Conservation (phyloP, 2,888 invertebrate genomes). For the Drosophila peninsularis region DNA sequence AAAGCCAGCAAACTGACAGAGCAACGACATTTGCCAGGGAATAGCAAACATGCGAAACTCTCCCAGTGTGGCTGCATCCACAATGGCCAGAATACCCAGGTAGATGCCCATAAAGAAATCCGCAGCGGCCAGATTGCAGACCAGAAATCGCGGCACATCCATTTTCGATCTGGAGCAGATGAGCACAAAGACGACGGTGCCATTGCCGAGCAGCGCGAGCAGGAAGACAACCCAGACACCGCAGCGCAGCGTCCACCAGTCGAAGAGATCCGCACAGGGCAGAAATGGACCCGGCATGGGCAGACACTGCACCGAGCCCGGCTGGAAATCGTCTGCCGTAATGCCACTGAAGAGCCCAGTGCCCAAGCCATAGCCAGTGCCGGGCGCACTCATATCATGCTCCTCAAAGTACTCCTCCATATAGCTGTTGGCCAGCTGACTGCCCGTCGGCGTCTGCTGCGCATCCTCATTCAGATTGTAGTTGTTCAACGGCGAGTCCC, state of each 20-base stretch:
- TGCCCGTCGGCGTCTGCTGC: constrained; percentile 50
- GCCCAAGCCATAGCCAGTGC: constrained; percentile 66
- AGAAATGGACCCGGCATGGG: constrained; percentile 96
- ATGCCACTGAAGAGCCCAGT: constrained; percentile 82
- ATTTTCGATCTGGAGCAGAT: constrained; percentile 96
- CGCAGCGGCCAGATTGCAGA: constrained; percentile 97
- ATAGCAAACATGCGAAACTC: constrained; percentile 98
- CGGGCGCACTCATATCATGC: constrained; percentile 79
- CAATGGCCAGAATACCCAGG: constrained; percentile 96
- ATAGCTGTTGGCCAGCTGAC: constrained; percentile 85
- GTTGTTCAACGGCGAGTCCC: constrained; percentile 85
- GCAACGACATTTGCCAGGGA: constrained; percentile 97
- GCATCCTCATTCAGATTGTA: constrained; percentile 57
- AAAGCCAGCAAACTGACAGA: constrained; percentile 97
- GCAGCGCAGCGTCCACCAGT: constrained; percentile 98
- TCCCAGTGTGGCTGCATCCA: constrained; percentile 97
- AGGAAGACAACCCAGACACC: constrained; percentile 99
- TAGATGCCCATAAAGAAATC: constrained; percentile 99
- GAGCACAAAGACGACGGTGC: constrained; percentile 96
- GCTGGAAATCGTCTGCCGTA: constrained; percentile 76
- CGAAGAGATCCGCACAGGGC: constrained; percentile 97
- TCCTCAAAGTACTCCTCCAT: constrained; percentile 91
- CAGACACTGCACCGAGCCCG: constrained; percentile 88
- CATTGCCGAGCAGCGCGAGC: constrained; percentile 97
- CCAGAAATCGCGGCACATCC: constrained; percentile 98